Evolutionary conservation across 2,888 invertebrate genomes (phyloP).

Genomic region (Acleris holmiana): DNA sequence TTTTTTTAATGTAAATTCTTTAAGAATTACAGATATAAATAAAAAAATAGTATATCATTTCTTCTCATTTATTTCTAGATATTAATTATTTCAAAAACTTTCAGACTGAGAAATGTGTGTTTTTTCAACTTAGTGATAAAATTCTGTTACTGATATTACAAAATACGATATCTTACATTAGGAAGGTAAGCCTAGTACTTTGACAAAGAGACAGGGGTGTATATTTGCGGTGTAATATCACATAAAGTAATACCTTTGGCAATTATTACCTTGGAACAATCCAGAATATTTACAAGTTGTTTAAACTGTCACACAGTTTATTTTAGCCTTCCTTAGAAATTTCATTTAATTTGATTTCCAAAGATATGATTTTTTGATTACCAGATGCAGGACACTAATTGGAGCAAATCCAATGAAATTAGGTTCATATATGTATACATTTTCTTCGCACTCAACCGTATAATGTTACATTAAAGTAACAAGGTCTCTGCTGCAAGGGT

Average conservation of each 20-base stretch:
- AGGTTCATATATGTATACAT: too few species aligned
- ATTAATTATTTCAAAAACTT: slow-evolving; percentile 23
- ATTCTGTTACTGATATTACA: slow-evolving; percentile 28
- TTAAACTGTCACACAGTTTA: too few species aligned
- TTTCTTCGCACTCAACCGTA: too few species aligned
- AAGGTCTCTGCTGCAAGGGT: too few species aligned
- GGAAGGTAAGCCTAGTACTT: slow-evolving; percentile 11
- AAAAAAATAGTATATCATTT: slow-evolving; percentile 35
- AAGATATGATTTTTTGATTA: too few species aligned
- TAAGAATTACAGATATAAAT: slow-evolving; percentile 2
- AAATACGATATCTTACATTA: slow-evolving; percentile 35
- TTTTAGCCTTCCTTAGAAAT: too few species aligned
- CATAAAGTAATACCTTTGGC: slow-evolving; percentile 9
- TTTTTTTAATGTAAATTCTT: background rate
- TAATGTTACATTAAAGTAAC: too few species aligned
- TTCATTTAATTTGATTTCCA: too few species aligned
- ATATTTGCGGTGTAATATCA: background rate
- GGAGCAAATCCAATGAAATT: too few species aligned
- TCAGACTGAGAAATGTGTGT: slow-evolving; percentile 16
- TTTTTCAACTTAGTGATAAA: slow-evolving; percentile 29
- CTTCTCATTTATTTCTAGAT: slow-evolving; percentile 39
- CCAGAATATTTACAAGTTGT: too few species aligned
- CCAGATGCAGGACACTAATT: too few species aligned
- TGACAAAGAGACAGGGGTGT: slow-evolving; percentile 23
- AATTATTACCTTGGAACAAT: background rate